These are phyloP conservation scores for Brachionus rotundiformis DNA, from an alignment of 1,140 invertebrate genomes.

Conservation along the genomic window DNA sequence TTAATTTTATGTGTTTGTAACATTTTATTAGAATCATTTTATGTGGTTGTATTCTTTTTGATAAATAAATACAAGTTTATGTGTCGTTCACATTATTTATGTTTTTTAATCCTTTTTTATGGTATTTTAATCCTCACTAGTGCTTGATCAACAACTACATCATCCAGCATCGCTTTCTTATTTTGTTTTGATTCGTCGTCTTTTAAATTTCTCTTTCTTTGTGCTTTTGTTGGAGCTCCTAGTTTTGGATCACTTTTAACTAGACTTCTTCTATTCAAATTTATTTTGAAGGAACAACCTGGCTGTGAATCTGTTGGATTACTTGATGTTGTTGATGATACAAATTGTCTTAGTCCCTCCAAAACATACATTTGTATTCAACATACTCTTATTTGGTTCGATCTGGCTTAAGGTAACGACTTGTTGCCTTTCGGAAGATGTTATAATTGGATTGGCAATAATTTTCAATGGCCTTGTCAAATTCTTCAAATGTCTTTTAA, in stretches of 20 bases:
- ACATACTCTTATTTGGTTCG: background rate
- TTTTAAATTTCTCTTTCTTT: slow-evolving; percentile 2
- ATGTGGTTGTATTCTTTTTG: no score
- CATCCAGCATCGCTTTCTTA: background rate
- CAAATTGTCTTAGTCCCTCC: background rate
- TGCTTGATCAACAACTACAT: no score
- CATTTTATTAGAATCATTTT: no score
- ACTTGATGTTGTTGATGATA: background rate
- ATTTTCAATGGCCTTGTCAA: background rate
- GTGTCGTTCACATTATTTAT: no score
- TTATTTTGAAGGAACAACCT: background rate
- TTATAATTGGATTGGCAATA: background rate
- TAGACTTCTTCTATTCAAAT: background rate
- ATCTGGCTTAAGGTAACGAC: background rate
- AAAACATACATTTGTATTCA: background rate
- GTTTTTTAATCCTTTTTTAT: no score
- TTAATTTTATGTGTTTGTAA: no score
- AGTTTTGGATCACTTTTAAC: background rate
- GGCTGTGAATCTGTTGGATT: background rate
- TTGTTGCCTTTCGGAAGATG: background rate
- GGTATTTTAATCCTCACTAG: no score
- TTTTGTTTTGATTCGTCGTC: background rate
- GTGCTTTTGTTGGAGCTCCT: slow-evolving; percentile 25
- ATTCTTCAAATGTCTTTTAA: no score
- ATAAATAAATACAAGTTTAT: no score